Conservation (phyloP, 2,797 vertebrate genomes). For the Mycteria americana region DNA sequence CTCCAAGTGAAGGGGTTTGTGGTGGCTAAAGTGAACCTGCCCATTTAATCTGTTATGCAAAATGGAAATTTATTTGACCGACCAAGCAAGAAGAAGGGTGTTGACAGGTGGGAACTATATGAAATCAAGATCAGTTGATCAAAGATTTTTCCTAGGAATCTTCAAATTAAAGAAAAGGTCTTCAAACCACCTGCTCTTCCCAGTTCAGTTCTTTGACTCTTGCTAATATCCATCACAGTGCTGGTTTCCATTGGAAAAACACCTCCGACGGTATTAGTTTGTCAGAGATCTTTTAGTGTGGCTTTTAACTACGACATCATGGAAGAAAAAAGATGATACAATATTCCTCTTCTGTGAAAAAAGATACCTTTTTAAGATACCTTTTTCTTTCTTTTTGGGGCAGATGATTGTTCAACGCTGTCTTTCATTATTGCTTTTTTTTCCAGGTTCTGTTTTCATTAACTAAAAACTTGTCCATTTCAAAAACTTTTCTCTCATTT, state of each 20-base stretch:
- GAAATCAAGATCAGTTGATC: background rate
- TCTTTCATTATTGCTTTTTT: background rate
- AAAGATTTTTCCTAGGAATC: background rate
- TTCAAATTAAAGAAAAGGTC: background rate
- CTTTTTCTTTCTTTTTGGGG: background rate
- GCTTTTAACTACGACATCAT: background rate
- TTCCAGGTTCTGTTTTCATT: background rate
- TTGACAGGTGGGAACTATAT: background rate
- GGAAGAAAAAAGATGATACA: background rate
- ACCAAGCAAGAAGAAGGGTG: background rate
- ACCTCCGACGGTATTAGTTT: background rate
- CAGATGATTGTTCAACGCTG: background rate
- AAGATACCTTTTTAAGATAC: background rate
- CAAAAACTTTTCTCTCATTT: conserved; percentile 13
- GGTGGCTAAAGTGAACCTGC: background rate
- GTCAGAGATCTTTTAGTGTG: background rate
- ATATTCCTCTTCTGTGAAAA: background rate
- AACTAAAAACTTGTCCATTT: background rate
- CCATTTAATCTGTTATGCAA: background rate
- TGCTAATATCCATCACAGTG: background rate
- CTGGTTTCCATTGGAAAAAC: background rate
- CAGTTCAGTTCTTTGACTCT: background rate
- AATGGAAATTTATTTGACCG: background rate
- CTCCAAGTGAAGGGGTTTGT: background rate
- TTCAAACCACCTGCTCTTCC: background rate